Percentiles rank a stretch among this genome's conserved stretches.
phyloP scores from a whole-genome alignment of 2,113 vertebrate genomes.

The Megatriorchis doriae region DNA sequence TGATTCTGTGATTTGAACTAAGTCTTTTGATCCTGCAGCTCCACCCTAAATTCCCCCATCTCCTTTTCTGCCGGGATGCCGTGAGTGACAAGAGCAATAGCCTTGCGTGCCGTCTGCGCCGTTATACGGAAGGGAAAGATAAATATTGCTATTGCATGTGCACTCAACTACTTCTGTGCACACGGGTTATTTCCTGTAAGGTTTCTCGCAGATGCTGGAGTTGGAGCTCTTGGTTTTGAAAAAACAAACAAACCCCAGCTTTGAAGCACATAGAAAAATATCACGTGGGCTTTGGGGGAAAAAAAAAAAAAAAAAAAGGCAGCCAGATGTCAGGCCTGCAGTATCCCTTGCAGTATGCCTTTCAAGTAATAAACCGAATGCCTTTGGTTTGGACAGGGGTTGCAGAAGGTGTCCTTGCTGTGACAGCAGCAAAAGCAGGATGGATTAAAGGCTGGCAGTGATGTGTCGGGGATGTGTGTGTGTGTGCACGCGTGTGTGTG shows the following conservation, averaged over 20 bases:
- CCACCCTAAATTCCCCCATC: neutral
- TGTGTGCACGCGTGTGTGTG: neutral
- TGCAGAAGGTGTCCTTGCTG: neutral
- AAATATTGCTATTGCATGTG: neutral
- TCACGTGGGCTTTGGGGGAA: neutral
- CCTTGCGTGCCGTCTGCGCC: neutral
- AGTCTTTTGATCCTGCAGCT: neutral
- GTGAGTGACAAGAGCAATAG: neutral
- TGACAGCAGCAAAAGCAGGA: neutral
- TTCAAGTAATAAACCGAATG: accelerated
- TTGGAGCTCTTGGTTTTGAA: neutral
- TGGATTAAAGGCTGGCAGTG: neutral
- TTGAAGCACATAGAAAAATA: slow-evolving; percentile 18
- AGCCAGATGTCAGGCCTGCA: neutral
- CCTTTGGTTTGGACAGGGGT: neutral
- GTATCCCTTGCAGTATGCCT: neutral
- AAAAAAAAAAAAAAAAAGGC: neutral
- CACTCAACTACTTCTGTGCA: neutral
- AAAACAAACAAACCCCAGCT: slow-evolving; percentile 30
- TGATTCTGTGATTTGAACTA: too few species aligned
- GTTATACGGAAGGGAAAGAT: neutral
- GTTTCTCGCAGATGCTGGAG: slow-evolving; percentile 1
- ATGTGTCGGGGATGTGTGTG: neutral
- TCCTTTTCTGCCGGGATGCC: neutral
- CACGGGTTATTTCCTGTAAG: slow-evolving; percentile 1